phyloP scores from a whole-genome alignment of 2,113 vertebrate species.

The Prionailurus bengalensis region DNA sequence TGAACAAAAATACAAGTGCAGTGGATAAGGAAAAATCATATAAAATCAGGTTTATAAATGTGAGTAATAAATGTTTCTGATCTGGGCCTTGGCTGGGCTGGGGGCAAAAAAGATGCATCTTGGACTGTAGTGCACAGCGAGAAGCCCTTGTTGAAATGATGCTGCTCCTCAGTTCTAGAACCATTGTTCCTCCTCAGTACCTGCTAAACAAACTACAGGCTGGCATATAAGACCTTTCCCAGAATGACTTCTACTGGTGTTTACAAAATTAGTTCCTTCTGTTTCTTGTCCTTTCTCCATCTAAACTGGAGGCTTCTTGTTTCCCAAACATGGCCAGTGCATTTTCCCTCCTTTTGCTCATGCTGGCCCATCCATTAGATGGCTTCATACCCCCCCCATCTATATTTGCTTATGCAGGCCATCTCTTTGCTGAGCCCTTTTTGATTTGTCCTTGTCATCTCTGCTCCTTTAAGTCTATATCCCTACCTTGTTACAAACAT shows the following conservation, averaged over 20 bases:
- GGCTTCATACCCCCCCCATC: not conserved
- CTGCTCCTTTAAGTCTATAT: not conserved
- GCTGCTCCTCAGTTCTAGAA: not conserved
- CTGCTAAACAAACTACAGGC: not conserved
- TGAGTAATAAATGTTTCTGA: not conserved
- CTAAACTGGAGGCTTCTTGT: no score
- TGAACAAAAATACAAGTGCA: not conserved
- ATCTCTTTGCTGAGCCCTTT: not conserved
- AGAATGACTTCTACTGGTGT: not conserved
- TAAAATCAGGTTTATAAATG: not conserved
- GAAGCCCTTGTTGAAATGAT: not conserved
- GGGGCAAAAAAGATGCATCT: not conserved
- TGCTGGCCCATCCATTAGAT: not conserved
- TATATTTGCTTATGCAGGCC: not conserved
- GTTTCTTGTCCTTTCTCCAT: not conserved
- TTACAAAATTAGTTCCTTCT: not conserved
- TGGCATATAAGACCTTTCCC: no score
- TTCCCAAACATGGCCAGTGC: no score
- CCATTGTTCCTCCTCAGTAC: no score
- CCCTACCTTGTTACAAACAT: not conserved
- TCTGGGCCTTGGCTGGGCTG: not conserved
- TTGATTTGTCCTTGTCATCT: not conserved
- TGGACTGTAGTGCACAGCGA: accelerated
- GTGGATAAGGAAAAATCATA: not conserved
- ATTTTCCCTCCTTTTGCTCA: not conserved